phyloP scores from a whole-genome alignment of 2,888 invertebrate species.

The Stratiomys singularior region DNA sequence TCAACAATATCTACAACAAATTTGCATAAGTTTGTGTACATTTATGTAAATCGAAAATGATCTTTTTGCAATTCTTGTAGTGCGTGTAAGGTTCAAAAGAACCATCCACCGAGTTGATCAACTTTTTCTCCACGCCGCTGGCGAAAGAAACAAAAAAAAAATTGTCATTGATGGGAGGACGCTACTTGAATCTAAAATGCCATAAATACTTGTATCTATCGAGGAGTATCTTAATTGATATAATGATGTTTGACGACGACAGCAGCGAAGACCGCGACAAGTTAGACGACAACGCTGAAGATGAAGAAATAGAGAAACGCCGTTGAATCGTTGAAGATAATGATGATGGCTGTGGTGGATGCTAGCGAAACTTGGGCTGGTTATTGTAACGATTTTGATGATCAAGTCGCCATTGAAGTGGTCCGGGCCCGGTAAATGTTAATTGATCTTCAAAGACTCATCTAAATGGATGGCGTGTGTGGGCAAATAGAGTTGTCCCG shows the following conservation, averaged over 20 bases:
- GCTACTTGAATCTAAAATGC: constrained; percentile 31
- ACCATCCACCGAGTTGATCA: background rate
- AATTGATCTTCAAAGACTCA: background rate
- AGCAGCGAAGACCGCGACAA: background rate
- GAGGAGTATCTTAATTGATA: constrained; percentile 14
- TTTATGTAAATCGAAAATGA: background rate
- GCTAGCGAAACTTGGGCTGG: background rate
- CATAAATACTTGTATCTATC: constrained; percentile 16
- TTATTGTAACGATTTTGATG: background rate
- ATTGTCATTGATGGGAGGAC: background rate
- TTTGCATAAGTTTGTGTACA: background rate
- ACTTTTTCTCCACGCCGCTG: background rate
- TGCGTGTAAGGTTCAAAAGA: background rate
- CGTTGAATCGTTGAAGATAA: background rate
- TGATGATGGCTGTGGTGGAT: background rate
- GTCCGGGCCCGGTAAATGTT: background rate
- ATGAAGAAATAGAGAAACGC: background rate
- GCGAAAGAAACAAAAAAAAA: too few relatives aligned
- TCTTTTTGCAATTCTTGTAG: background rate
- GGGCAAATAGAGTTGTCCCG: background rate
- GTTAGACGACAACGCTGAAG: background rate
- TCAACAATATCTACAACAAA: background rate
- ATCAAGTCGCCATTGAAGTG: constrained; percentile 16
- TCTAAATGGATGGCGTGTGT: background rate
- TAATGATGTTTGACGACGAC: background rate